phyloP scores from a whole-genome alignment of 2,888 invertebrate genomes.

The Xylota sylvarum region DNA sequence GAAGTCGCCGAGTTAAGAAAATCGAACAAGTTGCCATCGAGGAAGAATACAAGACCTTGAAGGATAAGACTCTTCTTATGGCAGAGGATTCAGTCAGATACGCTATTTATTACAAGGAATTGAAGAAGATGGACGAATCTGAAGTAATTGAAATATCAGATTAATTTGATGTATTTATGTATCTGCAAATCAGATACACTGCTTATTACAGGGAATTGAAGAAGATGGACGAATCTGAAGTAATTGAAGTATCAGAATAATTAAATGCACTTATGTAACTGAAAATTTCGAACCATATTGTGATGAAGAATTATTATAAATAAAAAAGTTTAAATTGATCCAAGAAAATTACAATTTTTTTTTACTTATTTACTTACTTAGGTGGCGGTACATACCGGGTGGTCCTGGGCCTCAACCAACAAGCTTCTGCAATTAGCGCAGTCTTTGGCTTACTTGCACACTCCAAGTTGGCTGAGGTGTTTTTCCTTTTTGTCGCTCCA shows the following conservation, averaged over 20 bases:
- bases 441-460: too few species aligned
- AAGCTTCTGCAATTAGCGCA: too few species aligned
- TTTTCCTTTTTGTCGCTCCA: too few species aligned
- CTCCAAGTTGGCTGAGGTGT: too few species aligned
- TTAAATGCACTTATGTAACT: conserved; percentile 70
- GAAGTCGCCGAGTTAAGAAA: conserved; percentile 82
- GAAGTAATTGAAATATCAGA: too few species aligned
- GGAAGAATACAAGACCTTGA: conserved; percentile 81
- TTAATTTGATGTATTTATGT: too few species aligned
- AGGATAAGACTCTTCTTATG: conserved; percentile 78
- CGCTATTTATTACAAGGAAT: conserved; percentile 80
- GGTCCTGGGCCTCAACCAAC: too few species aligned
- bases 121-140: conserved; percentile 77
- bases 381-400: too few species aligned
- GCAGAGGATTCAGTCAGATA: conserved; percentile 80
- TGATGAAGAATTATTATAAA: background rate
- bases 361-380: too few species aligned
- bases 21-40: conserved; percentile 81
- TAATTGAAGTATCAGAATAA: conserved; percentile 22
- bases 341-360: too few species aligned
- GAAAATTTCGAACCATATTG: background rate
- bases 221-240: conserved; percentile 62
- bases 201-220: conserved; percentile 80
- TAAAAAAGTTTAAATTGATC: too few species aligned
- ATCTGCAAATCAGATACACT: conserved; percentile 79